Conservation (phyloP, 2,888 invertebrate genomes). For the Drosophila subsilvestris region DNA sequence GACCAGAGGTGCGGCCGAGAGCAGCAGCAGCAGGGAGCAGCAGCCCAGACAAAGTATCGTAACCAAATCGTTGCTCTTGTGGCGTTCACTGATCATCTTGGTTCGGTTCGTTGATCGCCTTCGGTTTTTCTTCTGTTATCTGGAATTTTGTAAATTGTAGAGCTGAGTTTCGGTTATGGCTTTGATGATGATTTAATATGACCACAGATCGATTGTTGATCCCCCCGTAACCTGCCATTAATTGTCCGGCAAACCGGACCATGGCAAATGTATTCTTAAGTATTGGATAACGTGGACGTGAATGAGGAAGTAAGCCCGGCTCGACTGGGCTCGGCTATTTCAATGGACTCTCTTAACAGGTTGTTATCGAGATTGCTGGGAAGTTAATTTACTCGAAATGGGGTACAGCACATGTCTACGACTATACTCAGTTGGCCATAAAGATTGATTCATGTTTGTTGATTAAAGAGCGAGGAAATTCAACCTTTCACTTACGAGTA, state of each 20-base stretch:
- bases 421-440: slow-evolving; percentile 26
- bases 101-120: slow-evolving; percentile 37
- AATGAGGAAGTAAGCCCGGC: slow-evolving; percentile 28
- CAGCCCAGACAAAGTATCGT: slow-evolving; percentile 69
- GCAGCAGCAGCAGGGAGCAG: slow-evolving; percentile 40
- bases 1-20: slow-evolving; percentile 27
- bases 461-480: slow-evolving; percentile 28
- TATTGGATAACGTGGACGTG: slow-evolving; percentile 34
- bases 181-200: slow-evolving; percentile 57
- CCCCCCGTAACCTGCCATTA: slow-evolving; percentile 22
- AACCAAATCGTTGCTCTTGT: slow-evolving; percentile 80
- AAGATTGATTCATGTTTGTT: slow-evolving; percentile 28
- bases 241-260: slow-evolving; percentile 4
- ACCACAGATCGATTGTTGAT: slow-evolving; percentile 37
- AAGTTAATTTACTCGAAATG: slow-evolving; percentile 26
- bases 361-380: slow-evolving; percentile 39
- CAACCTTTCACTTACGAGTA: slow-evolving; percentile 30
- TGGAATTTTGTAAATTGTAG: slow-evolving; percentile 53
- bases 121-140: slow-evolving; percentile 57
- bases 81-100: slow-evolving; percentile 81
- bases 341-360: slow-evolving; percentile 36
- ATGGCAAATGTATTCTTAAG: slow-evolving; percentile 27
- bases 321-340: background rate
- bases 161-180: slow-evolving; percentile 51
- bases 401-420: slow-evolving; percentile 1